A percentile compares a stretch with the other conserved stretches of the same genome.
phyloP scores from a whole-genome alignment of 2,113 vertebrate genomes.

The Microcebus griseorufus region DNA sequence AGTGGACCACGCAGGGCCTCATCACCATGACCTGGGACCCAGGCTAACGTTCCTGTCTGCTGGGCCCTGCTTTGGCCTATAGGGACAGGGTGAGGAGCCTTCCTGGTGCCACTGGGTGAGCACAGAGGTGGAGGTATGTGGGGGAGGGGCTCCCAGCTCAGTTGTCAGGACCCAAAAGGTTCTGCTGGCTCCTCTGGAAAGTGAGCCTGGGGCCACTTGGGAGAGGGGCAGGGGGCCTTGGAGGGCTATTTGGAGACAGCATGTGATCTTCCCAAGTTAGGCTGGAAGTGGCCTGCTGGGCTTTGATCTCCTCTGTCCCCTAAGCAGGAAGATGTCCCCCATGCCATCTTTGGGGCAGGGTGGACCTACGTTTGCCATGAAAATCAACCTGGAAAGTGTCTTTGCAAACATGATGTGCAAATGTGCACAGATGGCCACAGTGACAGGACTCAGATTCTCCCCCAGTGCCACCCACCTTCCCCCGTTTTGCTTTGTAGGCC shows the following conservation, averaged over 20 bases:
- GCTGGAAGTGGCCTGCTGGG: background rate
- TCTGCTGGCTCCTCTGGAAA: background rate
- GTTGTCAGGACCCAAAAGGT: background rate
- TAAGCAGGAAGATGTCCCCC: background rate
- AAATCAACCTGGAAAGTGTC: background rate
- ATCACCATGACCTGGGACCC: background rate
- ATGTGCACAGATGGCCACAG: fast-evolving
- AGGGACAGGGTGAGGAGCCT: background rate
- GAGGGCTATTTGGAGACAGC: background rate
- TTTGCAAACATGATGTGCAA: background rate
- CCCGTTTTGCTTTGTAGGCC: background rate
- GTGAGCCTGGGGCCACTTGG: background rate
- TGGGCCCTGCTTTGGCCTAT: background rate
- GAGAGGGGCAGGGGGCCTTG: background rate
- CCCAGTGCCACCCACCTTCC: background rate
- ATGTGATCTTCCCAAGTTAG: background rate
- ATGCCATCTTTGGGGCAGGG: background rate
- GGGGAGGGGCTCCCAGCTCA: background rate
- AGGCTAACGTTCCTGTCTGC: background rate
- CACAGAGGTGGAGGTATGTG: background rate
- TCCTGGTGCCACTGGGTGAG: background rate
- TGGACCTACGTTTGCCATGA: background rate
- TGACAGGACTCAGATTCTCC: background rate
- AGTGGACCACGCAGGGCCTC: background rate
- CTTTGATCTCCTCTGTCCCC: background rate